Conservation (phyloP, 1,140 invertebrate species). For the Trichomalopsis sarcophagae region DNA sequence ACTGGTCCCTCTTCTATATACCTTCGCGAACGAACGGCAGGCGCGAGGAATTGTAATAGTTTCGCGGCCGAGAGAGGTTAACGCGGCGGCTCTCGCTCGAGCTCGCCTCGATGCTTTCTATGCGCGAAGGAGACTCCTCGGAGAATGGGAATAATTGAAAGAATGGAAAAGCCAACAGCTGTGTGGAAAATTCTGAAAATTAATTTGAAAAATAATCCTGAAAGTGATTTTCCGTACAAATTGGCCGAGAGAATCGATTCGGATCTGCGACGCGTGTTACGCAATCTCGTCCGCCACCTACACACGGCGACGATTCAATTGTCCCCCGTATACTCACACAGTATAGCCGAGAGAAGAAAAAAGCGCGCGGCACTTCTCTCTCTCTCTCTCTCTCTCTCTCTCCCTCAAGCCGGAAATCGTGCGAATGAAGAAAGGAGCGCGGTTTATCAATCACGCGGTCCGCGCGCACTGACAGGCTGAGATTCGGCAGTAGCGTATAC, state of each 20-base stretch:
- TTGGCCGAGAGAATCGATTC: slow-evolving; percentile 8
- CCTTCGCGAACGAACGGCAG: slow-evolving; percentile 47
- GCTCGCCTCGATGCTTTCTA: slow-evolving; percentile 36
- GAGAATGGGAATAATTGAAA: slow-evolving; percentile 51
- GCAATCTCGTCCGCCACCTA: not conserved
- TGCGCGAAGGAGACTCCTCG: slow-evolving; percentile 17
- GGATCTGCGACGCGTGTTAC: not conserved
- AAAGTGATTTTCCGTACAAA: not conserved
- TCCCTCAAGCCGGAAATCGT: slow-evolving; percentile 51
- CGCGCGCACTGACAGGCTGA: slow-evolving; percentile 62
- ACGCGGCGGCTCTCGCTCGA: not conserved
- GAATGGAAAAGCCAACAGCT: slow-evolving; percentile 30
- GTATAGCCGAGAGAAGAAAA: not conserved
- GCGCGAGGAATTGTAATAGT: slow-evolving; percentile 64
- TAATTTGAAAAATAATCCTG: too few relatives aligned
- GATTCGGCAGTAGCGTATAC: slow-evolving; percentile 61
- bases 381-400: slow-evolving; percentile 36
- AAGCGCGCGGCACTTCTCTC: slow-evolving; percentile 17
- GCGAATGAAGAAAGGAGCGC: slow-evolving; percentile 60
- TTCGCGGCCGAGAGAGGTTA: slow-evolving; percentile 49
- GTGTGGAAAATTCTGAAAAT: too few relatives aligned
- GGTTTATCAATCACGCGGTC: slow-evolving; percentile 65
- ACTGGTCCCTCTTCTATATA: not conserved
- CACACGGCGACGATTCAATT: slow-evolving; percentile 39
- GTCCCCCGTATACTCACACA: not conserved